These are phyloP conservation scores for Butorides virescens DNA, from an alignment of 2,113 vertebrate species.

Conservation along the genomic window DNA sequence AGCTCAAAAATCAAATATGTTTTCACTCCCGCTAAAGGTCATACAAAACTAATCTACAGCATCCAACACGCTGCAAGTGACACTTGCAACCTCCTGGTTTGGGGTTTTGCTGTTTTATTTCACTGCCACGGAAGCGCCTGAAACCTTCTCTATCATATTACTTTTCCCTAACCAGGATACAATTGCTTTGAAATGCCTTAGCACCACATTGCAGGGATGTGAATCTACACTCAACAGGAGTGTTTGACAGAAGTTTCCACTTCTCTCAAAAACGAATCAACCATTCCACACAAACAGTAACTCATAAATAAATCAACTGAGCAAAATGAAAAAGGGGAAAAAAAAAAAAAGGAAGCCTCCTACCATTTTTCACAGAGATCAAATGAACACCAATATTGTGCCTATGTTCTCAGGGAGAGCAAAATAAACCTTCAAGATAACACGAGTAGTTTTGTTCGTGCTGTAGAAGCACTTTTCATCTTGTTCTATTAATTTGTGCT, in stretches of 20 bases:
- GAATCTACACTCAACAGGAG: background rate
- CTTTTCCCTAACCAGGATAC: background rate
- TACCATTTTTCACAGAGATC: background rate
- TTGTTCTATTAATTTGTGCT: background rate
- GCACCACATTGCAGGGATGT: background rate
- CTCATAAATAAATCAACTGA: constrained; percentile 5
- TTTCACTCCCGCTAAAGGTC: constrained; percentile 8
- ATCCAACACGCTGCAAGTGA: background rate
- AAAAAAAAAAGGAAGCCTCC: background rate
- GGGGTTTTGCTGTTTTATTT: background rate
- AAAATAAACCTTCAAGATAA: background rate
- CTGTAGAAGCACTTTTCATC: background rate
- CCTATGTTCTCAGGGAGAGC: background rate
- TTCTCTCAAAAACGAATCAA: background rate
- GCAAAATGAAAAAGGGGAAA: background rate
- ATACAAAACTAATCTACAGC: background rate
- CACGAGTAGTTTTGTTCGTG: background rate
- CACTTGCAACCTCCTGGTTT: background rate
- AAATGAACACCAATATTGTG: background rate
- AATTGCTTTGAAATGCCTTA: background rate
- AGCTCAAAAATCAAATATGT: background rate
- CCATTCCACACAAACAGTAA: background rate
- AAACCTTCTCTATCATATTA: background rate
- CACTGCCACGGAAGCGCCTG: background rate
- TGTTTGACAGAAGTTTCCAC: background rate